Evolutionary conservation across 1,140 invertebrate species (phyloP).

Genomic region (Leptonema lineaticorne): DNA sequence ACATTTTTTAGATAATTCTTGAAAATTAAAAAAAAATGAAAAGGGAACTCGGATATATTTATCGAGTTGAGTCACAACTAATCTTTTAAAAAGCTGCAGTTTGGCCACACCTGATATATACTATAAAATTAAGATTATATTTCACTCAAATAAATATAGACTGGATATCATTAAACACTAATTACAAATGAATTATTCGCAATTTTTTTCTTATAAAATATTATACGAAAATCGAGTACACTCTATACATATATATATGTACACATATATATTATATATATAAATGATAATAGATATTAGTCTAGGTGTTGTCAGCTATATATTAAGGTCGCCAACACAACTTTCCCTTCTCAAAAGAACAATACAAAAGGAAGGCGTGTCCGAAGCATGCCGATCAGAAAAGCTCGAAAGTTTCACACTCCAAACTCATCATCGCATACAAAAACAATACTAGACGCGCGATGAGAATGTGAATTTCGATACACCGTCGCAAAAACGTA

Average conservation of each 20-base stretch:
- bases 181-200: no score
- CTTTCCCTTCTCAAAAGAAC: constrained; percentile 25
- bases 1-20: no score
- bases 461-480: neutral
- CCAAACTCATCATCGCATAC: neutral
- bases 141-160: no score
- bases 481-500: constrained; percentile 1
- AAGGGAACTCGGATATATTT: no score
- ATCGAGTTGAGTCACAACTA: no score
- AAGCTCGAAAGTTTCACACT: constrained; percentile 8
- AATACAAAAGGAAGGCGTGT: constrained; percentile 29
- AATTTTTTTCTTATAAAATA: no score
- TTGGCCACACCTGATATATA: no score
- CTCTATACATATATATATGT: neutral
- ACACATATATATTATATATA: neutral
- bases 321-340: constrained; percentile 22
- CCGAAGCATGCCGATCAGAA: constrained; percentile 24
- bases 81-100: no score
- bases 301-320: neutral
- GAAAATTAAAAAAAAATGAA: no score
- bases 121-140: no score
- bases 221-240: no score
- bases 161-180: no score
- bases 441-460: neutral
- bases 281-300: neutral